Evolutionary conservation across 2,797 vertebrate genomes (phyloP).

Genomic region (Benthosema pterotum): DNA sequence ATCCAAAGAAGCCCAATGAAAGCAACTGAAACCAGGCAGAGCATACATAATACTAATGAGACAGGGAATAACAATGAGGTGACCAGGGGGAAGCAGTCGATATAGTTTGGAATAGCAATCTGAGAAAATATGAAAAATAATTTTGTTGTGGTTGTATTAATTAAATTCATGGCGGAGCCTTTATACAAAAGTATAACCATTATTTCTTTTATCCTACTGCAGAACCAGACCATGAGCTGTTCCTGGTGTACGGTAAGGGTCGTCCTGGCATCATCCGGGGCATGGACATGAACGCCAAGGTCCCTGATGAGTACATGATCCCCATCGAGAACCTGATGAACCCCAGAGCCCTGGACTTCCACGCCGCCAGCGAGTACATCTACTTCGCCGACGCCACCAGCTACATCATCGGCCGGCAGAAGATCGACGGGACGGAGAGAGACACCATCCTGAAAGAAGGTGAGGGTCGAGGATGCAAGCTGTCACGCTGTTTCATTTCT

Average conservation of each 20-base stretch:
- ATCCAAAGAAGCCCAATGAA: too few species aligned
- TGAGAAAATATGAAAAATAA: too few species aligned
- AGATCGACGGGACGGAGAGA: constrained; percentile 93
- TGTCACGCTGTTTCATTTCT: too few species aligned
- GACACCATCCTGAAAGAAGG: constrained; percentile 95
- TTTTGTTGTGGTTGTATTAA: too few species aligned
- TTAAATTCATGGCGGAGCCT: too few species aligned
- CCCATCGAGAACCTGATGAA: constrained; percentile 99
- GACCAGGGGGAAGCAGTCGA: too few species aligned
- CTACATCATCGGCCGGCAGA: constrained; percentile 95
- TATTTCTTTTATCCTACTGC: constrained; percentile 16
- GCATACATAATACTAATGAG: too few species aligned
- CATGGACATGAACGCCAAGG: constrained; percentile 95
- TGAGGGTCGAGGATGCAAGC: constrained; percentile 48
- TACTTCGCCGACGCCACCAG: constrained; percentile 97
- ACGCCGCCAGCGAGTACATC: constrained; percentile 92
- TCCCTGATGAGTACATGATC: constrained; percentile 97
- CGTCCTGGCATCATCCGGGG: constrained; percentile 95
- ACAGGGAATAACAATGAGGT: too few species aligned
- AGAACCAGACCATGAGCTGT: constrained; percentile 96
- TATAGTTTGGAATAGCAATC: too few species aligned
- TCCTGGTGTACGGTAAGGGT: constrained; percentile 95
- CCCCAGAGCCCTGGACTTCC: constrained; percentile 94
- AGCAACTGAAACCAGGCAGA: too few species aligned
- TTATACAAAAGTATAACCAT: too few species aligned